Conservation (phyloP, 2,113 vertebrate genomes). For the Mixornis gularis region DNA sequence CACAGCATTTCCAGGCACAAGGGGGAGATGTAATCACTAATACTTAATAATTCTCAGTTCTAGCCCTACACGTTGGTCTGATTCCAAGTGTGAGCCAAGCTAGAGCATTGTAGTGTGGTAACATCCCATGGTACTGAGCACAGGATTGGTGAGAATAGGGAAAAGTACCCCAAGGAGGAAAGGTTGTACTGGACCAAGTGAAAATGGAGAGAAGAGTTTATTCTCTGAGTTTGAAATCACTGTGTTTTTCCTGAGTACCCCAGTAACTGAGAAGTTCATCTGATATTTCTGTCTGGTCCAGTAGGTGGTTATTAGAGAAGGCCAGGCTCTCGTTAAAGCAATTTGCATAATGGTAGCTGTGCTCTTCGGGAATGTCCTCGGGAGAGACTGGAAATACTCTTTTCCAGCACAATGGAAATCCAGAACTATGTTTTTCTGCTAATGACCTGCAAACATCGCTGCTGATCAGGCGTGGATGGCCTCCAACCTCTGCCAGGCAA, state of each 20-base stretch:
- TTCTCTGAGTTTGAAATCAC: neutral
- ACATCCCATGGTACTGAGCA: rapidly evolving
- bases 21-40: conserved; percentile 17
- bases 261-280: conserved; percentile 19
- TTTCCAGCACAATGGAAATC: conserved; percentile 28
- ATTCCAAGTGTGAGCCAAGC: neutral
- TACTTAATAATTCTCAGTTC: neutral
- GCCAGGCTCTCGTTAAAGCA: conserved; percentile 58
- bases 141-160: neutral
- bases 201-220: neutral
- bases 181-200: neutral
- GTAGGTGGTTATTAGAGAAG: conserved; percentile 52
- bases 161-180: neutral
- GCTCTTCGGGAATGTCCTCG: conserved; percentile 43
- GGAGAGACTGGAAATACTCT: conserved; percentile 27
- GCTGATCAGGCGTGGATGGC: neutral
- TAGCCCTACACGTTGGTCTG: rapidly evolving
- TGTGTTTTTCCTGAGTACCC: neutral
- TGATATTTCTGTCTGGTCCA: conserved; percentile 15
- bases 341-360: conserved; percentile 65
- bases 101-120: neutral
- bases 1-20: neutral
- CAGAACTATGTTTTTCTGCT: conserved; percentile 1
- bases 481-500: conserved; percentile 36
- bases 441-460: neutral